Conservation (phyloP, 2,797 vertebrate species). For the Phoxinus dragarum region DNA sequence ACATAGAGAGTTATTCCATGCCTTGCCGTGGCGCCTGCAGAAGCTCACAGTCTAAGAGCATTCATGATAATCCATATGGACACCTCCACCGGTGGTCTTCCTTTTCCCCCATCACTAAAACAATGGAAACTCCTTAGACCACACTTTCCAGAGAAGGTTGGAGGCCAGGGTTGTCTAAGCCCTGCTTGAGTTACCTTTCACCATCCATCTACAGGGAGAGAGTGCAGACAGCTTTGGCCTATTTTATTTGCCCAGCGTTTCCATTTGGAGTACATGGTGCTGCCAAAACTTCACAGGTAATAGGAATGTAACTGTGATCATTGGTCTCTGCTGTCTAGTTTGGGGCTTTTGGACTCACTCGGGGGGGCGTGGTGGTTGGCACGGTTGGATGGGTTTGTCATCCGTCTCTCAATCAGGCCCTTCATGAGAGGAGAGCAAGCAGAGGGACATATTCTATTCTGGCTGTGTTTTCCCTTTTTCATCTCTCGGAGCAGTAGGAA, state of each 20-base stretch:
- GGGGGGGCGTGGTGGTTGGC: constrained; percentile 67
- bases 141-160: constrained; percentile 52
- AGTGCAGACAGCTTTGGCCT: constrained; percentile 78
- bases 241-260: constrained; percentile 79
- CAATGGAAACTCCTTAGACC: constrained; percentile 61
- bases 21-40: constrained; percentile 43
- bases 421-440: constrained; percentile 64
- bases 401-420: constrained; percentile 77
- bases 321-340: constrained; percentile 78
- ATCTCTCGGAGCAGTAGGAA: constrained; percentile 62
- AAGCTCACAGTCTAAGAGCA: constrained; percentile 52
- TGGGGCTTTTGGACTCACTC: constrained; percentile 75
- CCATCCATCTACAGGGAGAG: constrained; percentile 76
- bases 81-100: constrained; percentile 55
- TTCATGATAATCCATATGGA: constrained; percentile 62
- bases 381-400: constrained; percentile 70
- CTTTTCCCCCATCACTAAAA: constrained; percentile 32
- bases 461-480: constrained; percentile 49
- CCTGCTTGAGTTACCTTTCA: constrained; percentile 75
- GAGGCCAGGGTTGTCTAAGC: constrained; percentile 64
- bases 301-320: constrained; percentile 73
- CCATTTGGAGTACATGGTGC: constrained; percentile 74
- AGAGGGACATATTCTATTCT: constrained; percentile 35
- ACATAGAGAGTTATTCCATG: constrained; percentile 47
- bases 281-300: constrained; percentile 79